Conservation (phyloP, 2,888 invertebrate genomes). For the Sphaerophoria rueppellii region DNA sequence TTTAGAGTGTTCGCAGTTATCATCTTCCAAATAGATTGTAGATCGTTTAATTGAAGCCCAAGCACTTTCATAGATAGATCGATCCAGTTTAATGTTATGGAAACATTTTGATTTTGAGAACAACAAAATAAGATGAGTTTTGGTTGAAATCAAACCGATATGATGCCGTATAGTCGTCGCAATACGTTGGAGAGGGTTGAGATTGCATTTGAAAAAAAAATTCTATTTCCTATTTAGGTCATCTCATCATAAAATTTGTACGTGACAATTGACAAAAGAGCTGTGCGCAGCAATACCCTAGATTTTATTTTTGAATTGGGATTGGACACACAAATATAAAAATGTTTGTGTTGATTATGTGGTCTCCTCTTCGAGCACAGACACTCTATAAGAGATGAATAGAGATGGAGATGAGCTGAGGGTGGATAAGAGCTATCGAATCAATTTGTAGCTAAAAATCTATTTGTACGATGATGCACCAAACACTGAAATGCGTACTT, state of each 20-base stretch:
- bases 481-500: slow-evolving; percentile 7
- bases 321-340: slow-evolving; percentile 6
- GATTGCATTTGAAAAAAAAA: slow-evolving; percentile 38
- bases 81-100: neutral
- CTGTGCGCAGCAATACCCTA: slow-evolving; percentile 16
- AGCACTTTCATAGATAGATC: slow-evolving; percentile 12
- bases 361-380: slow-evolving; percentile 6
- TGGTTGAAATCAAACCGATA: slow-evolving; percentile 38
- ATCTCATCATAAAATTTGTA: slow-evolving; percentile 26
- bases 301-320: slow-evolving; percentile 55
- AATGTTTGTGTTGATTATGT: slow-evolving; percentile 41
- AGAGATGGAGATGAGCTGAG: slow-evolving; percentile 6
- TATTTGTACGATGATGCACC: slow-evolving; percentile 25
- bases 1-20: slow-evolving; percentile 32
- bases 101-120: slow-evolving; percentile 14
- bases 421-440: slow-evolving; percentile 50
- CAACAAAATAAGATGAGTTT: neutral
- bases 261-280: slow-evolving; percentile 67
- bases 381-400: neutral
- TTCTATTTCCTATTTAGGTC: slow-evolving; percentile 56
- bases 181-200: slow-evolving; percentile 21
- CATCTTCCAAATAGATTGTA: slow-evolving; percentile 51
- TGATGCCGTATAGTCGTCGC: neutral
- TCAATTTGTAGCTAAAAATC: slow-evolving; percentile 22
- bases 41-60: slow-evolving; percentile 55